Evolutionary conservation across 2,888 invertebrate species (phyloP), one percentile per base, ranked within the genome.

Genomic region (Drosophila pseudotakahashii): DNA sequence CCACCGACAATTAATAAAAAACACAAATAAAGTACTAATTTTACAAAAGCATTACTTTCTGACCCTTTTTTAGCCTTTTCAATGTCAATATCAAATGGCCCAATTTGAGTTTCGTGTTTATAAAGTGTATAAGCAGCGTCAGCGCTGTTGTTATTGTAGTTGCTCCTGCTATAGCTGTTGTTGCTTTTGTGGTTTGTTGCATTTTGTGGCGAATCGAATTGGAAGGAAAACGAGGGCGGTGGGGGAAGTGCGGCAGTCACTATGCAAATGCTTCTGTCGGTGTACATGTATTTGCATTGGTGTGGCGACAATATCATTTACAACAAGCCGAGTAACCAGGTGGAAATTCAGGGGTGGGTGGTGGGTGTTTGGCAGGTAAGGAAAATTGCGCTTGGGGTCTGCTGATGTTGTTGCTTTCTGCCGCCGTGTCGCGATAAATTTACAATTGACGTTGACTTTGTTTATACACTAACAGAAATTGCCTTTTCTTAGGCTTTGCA

Each of bases 231-330:
- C 11, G 16, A 14, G 51, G 69, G 53, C 26, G 36, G 0, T 45
- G n/a, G 34, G 61, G 34, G 11, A 36, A 64, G 58, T 66, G 66
- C 64, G 75, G 75, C 63, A 74, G 58, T 51, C 77, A 77, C 73
- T 78, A 76, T 78, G 78, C 73, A 75, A 75, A 75, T 77, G 52
- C 69, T 47, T 23, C 39, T 64, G 72, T 53, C 68, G 53, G 67
- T 50, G 58, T 51, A 23, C 47, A 39, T 13, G 62, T 61, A 52
- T 48, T 63, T 66, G 68, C 69, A 54, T 74, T 66, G 54, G 81
- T 80, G 75, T 80, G 70, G 78, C 83, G 72, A 80, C 81, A 80
- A 79, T 82, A 82, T 82, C 83, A 86, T 76, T 82, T 82, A 86
- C 82, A 86, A 79, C 81, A 66, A 75, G 70, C 71, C 74, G 14